Evolutionary conservation across 2,888 invertebrate species (phyloP), one percentile per base, ranked within the genome.

Genomic region (Neria commutata): DNA sequence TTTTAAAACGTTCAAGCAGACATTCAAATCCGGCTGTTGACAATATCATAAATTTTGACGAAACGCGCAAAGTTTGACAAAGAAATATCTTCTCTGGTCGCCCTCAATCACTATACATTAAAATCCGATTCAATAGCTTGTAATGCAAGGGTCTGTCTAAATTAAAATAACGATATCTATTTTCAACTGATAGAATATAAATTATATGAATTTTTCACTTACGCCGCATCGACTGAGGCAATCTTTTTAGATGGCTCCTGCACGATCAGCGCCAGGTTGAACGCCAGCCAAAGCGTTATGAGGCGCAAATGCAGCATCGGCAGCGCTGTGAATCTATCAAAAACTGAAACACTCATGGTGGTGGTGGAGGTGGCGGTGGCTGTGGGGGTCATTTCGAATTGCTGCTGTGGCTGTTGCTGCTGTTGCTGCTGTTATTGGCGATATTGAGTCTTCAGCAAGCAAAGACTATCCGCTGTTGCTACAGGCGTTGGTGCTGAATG

Each of bases 161-260:
- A n/a, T n/a, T n/a, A n/a, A n/a, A 29, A 29, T 29, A 37, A 37
- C 4, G 37, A n/a, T n/a, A 37, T 14, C n/a, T 14, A 8, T 8
- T 14, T 4, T 14, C 8, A n/a, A 37, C n/a, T 37, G 37, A 14
- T 6, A 25, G 16, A 48, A 33, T 40, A 34, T 14, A 26, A 19
- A n/a, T 46, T 52, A 48, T 61, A 45, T 45, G 29, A 47, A 47
- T 10, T 47, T 48, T 49, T 23, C 65, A 81, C 82, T 81, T 78
- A 82, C 81, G 81, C 81, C 72, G 81, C 80, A 74, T 82, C 78
- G 58, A 81, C 81, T 73, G 79, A 74, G 71, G 73, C 75, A 66
- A 74, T 74, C 65, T 76, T 70, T 68, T 75, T 79, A 56, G 75
- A 72, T 67, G 80, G 77, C 69, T 80, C 79, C 73, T 81, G 82